These are phyloP conservation scores for Lithophane leautieri DNA, from an alignment of 2,888 invertebrate species.

Conservation along the genomic window DNA sequence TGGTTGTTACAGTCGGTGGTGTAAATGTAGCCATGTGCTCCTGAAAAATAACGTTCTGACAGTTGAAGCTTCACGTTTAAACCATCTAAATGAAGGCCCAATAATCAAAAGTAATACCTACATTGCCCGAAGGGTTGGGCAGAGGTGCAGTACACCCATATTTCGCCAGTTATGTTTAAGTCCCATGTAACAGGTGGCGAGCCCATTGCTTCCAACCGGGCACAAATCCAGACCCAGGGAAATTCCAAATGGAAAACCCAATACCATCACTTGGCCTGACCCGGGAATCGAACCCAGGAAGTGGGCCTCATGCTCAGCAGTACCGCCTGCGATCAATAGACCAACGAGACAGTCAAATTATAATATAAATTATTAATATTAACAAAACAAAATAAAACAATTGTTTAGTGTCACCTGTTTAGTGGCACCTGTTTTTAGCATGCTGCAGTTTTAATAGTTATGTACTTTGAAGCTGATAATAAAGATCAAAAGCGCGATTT, in stretches of 20 bases:
- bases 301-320: neutral
- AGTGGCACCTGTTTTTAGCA: constrained; percentile 15
- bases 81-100: neutral
- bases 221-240: neutral
- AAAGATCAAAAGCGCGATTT: constrained; percentile 45
- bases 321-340: neutral
- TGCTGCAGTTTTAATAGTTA: constrained; percentile 29
- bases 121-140: neutral
- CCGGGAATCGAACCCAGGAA: neutral
- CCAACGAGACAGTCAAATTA: neutral
- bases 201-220: neutral
- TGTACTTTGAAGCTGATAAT: constrained; percentile 39
- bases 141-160: neutral
- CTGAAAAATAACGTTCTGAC: neutral
- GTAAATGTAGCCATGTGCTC: constrained; percentile 29
- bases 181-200: neutral
- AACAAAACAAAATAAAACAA: constrained; percentile 37
- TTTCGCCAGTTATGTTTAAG: neutral
- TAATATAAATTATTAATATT: constrained; percentile 23
- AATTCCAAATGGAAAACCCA: neutral
- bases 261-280: neutral
- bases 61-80: constrained; percentile 2
- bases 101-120: too few relatives aligned
- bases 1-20: constrained; percentile 33
- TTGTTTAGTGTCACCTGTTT: constrained; percentile 25